phyloP scores from a whole-genome alignment of 2,797 vertebrate genomes.

The Melanotaenia boesemani region DNA sequence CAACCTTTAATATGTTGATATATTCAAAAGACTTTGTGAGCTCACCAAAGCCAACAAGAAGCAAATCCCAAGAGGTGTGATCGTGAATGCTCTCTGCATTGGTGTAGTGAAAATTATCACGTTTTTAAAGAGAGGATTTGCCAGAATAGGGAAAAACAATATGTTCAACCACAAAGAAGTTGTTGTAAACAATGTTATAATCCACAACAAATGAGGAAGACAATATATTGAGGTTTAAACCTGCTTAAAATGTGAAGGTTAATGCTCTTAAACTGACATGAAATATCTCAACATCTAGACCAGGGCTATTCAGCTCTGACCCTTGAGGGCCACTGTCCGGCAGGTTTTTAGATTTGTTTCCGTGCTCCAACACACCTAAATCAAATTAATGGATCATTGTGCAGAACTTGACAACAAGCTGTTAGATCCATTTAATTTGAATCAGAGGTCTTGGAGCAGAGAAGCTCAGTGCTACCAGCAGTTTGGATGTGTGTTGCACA shows the following conservation, averaged over 20 bases:
- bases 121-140: conserved; percentile 72
- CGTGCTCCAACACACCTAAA: neutral
- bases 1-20: conserved; percentile 52
- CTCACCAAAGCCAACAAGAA: conserved; percentile 36
- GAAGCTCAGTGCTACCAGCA: no score
- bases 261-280: neutral
- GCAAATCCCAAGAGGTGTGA: conserved; percentile 50
- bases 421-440: neutral
- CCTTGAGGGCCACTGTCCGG: neutral
- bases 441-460: neutral
- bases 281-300: neutral
- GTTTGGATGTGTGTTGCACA: neutral
- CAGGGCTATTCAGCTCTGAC: neutral
- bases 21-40: conserved; percentile 43
- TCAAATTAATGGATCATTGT: neutral
- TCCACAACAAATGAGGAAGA: conserved; percentile 55
- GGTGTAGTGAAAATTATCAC: conserved; percentile 48
- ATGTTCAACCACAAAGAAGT: conserved; percentile 55
- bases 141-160: conserved; percentile 50
- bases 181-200: conserved; percentile 67
- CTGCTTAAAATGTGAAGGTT: conserved; percentile 9
- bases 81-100: conserved; percentile 41
- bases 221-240: conserved; percentile 66
- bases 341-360: neutral
- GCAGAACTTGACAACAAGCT: neutral